phyloP scores from a whole-genome alignment of 2,888 invertebrate species.

The Ectemnius lituratus region DNA sequence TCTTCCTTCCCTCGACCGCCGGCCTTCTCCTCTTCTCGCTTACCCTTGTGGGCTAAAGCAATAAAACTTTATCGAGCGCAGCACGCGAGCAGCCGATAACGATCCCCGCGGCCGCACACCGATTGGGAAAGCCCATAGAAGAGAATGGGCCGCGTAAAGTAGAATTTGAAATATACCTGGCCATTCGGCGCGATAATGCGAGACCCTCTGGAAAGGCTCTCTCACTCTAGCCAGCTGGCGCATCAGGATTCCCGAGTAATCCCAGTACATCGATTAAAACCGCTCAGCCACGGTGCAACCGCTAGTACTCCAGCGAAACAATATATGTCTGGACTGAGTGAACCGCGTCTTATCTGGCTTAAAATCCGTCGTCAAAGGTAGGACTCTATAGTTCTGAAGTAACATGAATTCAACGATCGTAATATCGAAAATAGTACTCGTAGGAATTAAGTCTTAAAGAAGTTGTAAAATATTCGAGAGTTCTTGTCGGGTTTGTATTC shows the following conservation, averaged over 20 bases:
- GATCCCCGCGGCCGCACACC: conserved; percentile 5
- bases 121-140: conserved; percentile 1
- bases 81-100: conserved; percentile 5
- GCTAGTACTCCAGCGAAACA: not conserved
- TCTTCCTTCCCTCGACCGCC: too few species aligned
- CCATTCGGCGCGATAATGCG: not conserved
- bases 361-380: too few species aligned
- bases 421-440: too few species aligned
- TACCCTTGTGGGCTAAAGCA: not conserved
- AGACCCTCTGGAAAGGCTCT: not conserved
- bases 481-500: too few species aligned
- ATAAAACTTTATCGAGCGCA: conserved; percentile 7
- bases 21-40: too few species aligned
- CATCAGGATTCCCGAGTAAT: too few species aligned
- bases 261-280: conserved; percentile 4
- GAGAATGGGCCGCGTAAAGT: not conserved
- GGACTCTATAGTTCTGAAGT: too few species aligned
- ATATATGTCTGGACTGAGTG: not conserved
- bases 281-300: not conserved
- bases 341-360: too few species aligned
- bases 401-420: too few species aligned
- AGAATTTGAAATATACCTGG: conserved; percentile 5
- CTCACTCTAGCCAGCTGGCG: too few species aligned
- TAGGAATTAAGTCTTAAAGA: too few species aligned
- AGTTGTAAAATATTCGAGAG: too few species aligned